These are phyloP conservation scores for Biston betularia DNA, from an alignment of 2,888 invertebrate species.

Conservation along the genomic window DNA sequence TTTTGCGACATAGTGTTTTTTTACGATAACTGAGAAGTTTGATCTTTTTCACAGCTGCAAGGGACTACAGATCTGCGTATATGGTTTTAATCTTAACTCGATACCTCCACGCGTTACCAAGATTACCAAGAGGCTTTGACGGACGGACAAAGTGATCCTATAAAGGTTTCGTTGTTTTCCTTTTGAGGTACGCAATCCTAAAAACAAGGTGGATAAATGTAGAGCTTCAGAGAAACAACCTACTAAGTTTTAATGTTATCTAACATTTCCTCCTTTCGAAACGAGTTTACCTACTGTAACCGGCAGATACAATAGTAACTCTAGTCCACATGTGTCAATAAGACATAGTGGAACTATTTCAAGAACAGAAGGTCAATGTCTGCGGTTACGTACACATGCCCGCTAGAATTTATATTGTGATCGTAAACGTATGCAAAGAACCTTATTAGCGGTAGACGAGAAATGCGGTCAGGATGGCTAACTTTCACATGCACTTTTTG, in stretches of 20 bases:
- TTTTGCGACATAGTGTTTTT: too few relatives aligned
- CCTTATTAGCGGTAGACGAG: constrained; percentile 5
- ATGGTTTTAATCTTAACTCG: too few relatives aligned
- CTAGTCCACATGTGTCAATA: constrained; percentile 28
- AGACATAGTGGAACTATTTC: constrained; percentile 66
- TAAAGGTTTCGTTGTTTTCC: background rate
- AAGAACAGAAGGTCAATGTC: constrained; percentile 76
- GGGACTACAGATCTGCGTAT: too few relatives aligned
- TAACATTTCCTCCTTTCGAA: constrained; percentile 34
- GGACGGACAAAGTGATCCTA: too few relatives aligned
- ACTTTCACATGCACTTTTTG: background rate
- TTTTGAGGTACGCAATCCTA: background rate
- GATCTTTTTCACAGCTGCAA: too few relatives aligned
- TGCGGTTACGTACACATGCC: constrained; percentile 61
- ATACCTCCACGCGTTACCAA: too few relatives aligned
- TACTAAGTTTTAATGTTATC: constrained; percentile 1
- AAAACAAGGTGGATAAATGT: background rate
- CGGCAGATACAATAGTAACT: constrained; percentile 11
- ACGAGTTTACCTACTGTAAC: background rate
- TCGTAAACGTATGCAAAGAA: constrained; percentile 47
- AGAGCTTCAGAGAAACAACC: constrained; percentile 5
- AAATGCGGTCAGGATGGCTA: background rate
- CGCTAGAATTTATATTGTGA: constrained; percentile 42
- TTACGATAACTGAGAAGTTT: too few relatives aligned
- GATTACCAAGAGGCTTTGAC: too few relatives aligned